phyloP scores from a whole-genome alignment of 2,113 vertebrate genomes.

The Coptodon bakossiorum region DNA sequence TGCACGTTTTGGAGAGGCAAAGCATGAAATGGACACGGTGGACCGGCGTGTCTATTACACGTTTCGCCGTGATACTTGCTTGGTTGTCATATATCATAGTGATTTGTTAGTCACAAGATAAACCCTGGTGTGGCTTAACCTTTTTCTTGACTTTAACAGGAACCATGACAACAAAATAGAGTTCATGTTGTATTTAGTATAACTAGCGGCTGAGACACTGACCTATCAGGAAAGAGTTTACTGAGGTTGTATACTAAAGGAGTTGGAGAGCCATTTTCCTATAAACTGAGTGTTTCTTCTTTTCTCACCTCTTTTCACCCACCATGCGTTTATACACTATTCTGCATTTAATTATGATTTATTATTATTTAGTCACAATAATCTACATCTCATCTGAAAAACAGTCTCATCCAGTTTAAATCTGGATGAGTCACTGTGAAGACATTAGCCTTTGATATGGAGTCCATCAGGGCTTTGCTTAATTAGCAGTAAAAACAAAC shows the following conservation, averaged over 20 bases:
- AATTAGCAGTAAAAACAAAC: not conserved
- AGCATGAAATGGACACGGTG: not conserved
- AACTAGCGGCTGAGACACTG: not conserved
- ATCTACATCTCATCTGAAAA: not conserved
- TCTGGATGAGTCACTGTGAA: not conserved
- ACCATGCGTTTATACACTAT: not conserved
- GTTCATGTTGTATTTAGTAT: not conserved
- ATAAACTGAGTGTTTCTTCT: not conserved
- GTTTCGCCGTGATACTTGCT: not conserved
- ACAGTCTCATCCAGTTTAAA: not conserved
- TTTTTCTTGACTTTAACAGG: not conserved
- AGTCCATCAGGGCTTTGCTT: not conserved
- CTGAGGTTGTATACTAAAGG: not conserved
- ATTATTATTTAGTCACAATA: not conserved
- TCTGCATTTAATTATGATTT: not conserved
- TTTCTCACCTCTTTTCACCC: not conserved
- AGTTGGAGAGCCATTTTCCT: not conserved
- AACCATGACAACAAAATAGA: not conserved
- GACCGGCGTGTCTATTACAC: not conserved
- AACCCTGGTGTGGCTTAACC: not conserved
- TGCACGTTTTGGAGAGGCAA: not conserved
- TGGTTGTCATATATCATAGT: not conserved
- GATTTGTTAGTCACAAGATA: not conserved
- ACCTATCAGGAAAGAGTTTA: not conserved
- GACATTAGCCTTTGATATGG: not conserved